phyloP scores from a whole-genome alignment of 2,113 vertebrate species.

The Balaenoptera acutorostrata region DNA sequence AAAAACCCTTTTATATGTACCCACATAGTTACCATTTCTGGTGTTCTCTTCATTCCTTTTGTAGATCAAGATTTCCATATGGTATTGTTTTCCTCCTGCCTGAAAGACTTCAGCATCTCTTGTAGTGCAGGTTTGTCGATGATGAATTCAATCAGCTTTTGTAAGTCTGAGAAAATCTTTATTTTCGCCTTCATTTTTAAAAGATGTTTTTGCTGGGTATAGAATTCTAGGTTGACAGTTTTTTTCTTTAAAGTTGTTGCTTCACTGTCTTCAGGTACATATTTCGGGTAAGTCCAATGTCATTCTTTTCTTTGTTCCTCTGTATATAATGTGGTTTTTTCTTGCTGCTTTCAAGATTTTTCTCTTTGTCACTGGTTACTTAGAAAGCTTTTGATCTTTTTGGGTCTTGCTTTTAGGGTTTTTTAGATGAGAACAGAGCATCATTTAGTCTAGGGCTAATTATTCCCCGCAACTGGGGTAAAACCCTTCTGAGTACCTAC shows the following conservation, averaged over 20 bases:
- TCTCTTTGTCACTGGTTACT: background rate
- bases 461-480: background rate
- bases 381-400: slow-evolving; percentile 25
- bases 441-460: background rate
- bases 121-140: background rate
- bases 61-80: background rate
- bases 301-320: background rate
- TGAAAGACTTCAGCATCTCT: slow-evolving; percentile 2
- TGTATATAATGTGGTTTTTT: background rate
- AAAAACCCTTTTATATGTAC: background rate
- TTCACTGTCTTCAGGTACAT: background rate
- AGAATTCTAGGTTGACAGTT: background rate
- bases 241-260: background rate
- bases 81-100: background rate
- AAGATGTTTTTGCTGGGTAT: slow-evolving; percentile 36
- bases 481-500: background rate
- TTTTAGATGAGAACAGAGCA: background rate
- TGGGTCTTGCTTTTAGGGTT: background rate
- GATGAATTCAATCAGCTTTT: background rate
- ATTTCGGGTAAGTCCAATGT: background rate
- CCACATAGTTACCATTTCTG: background rate
- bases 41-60: background rate
- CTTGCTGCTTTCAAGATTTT: background rate
- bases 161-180: background rate
- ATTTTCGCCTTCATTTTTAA: background rate